Percentiles rank a stretch among this genome's conserved stretches.
Conservation (phyloP, 64 coral and sea anemone species). For the Pocillopora verrucosa region DNA sequence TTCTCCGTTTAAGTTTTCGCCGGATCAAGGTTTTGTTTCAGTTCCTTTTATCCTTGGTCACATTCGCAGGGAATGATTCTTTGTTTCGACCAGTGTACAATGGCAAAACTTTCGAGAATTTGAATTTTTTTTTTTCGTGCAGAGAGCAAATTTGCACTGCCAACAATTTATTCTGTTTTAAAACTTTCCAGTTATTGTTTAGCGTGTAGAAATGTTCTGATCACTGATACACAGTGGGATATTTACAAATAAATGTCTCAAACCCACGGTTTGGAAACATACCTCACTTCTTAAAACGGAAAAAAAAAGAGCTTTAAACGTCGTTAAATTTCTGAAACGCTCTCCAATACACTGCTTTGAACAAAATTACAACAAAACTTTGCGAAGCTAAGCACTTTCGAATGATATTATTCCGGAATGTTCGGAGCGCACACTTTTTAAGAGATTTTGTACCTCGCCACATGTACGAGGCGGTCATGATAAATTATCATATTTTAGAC, state of each 20-base stretch:
- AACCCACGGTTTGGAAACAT: not conserved
- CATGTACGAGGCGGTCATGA: conserved; percentile 30
- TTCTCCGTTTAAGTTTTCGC: not conserved
- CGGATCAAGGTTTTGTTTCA: not conserved
- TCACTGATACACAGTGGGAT: conserved; percentile 22
- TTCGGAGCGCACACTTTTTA: not conserved
- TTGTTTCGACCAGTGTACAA: not conserved
- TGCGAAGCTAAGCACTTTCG: not conserved
- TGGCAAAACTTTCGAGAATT: not conserved
- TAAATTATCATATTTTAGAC: conserved; percentile 35
- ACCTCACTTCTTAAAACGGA: too few species aligned
- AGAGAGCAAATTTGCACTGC: not conserved
- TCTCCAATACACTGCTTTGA: not conserved
- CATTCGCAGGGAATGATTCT: not conserved
- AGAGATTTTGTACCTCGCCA: conserved; percentile 17
- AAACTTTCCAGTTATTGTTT: conserved; percentile 31
- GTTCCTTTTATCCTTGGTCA: not conserved
- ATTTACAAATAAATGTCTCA: not conserved
- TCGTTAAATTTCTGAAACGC: not conserved
- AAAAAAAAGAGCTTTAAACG: not conserved
- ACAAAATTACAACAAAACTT: not conserved
- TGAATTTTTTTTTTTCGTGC: not conserved
- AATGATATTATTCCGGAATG: not conserved
- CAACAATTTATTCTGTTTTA: not conserved
- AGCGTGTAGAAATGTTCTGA: conserved; percentile 10